These are phyloP conservation scores for Phalacrocorax aristotelis DNA, from an alignment of 2,113 vertebrate species.

Conservation along the genomic window DNA sequence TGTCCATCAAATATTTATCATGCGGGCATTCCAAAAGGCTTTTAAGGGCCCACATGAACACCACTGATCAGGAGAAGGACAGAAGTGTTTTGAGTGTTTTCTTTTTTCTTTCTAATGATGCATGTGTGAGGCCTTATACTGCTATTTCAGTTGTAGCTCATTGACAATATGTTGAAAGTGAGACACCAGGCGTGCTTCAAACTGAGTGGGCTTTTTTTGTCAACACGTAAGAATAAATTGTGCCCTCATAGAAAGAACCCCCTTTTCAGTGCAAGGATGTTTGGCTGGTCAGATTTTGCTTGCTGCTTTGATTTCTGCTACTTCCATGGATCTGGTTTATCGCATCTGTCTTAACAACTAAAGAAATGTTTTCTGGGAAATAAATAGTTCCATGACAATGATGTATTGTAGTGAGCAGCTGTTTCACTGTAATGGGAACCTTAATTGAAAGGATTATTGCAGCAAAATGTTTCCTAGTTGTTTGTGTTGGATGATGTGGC, in stretches of 20 bases:
- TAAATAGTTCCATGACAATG: conserved; percentile 58
- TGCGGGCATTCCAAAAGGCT: conserved; percentile 9
- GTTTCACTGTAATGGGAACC: conserved; percentile 11
- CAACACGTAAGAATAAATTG: not conserved
- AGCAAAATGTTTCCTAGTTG: not conserved
- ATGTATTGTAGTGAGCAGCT: conserved; percentile 56
- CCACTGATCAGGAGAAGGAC: not conserved
- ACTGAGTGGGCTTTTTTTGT: not conserved
- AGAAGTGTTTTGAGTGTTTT: not conserved
- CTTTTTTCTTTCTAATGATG: not conserved
- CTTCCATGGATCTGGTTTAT: conserved; percentile 46
- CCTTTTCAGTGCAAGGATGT: not conserved
- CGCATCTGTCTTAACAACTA: conserved; percentile 33
- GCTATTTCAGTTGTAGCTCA: not conserved
- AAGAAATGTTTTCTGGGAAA: conserved; percentile 50
- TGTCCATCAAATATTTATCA: conserved; percentile 75
- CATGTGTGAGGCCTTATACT: not conserved
- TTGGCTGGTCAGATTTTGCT: not conserved
- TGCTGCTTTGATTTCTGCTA: not conserved
- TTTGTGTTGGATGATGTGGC: conserved; percentile 38
- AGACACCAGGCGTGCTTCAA: not conserved
- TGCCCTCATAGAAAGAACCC: not conserved
- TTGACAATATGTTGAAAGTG: not conserved
- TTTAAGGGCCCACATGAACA: not conserved
- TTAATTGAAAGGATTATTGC: conserved; percentile 61